phyloP scores from a whole-genome alignment of 2,888 invertebrate genomes.

The Philereme transversata region DNA sequence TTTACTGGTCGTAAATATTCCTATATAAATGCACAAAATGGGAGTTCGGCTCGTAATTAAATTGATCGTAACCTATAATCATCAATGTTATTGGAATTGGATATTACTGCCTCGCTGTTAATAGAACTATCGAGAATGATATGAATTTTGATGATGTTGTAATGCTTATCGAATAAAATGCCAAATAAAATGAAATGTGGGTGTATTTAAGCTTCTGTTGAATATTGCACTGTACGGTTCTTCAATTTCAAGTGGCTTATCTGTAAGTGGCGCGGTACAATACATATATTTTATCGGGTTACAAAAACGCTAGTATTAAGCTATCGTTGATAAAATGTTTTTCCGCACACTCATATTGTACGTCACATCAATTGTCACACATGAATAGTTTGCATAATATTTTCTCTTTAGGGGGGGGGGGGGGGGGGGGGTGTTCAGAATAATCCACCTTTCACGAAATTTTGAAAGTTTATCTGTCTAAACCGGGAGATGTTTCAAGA shows the following conservation, averaged over 20 bases:
- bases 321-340: background rate
- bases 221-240: constrained; percentile 15
- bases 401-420: too few relatives aligned
- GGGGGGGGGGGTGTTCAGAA: too few relatives aligned
- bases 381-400: too few relatives aligned
- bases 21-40: constrained; percentile 25
- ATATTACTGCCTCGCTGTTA: constrained; percentile 12
- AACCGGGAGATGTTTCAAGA: constrained; percentile 13
- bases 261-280: constrained; percentile 28
- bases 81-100: constrained; percentile 13
- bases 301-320: background rate
- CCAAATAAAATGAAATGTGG: background rate
- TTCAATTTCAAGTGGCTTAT: constrained; percentile 30
- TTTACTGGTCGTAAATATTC: constrained; percentile 33
- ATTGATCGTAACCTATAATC: constrained; percentile 24
- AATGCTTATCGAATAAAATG: constrained; percentile 12
- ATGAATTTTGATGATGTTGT: constrained; percentile 3
- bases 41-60: constrained; percentile 33
- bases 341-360: background rate
- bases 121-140: constrained; percentile 8
- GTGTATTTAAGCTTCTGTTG: constrained; percentile 5
- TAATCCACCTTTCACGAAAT: too few relatives aligned
- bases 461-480: too few relatives aligned
- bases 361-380: too few relatives aligned
- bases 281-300: constrained; percentile 28